Evolutionary conservation across 2,113 vertebrate species (phyloP).

Genomic region (Muscicapa adusta): DNA sequence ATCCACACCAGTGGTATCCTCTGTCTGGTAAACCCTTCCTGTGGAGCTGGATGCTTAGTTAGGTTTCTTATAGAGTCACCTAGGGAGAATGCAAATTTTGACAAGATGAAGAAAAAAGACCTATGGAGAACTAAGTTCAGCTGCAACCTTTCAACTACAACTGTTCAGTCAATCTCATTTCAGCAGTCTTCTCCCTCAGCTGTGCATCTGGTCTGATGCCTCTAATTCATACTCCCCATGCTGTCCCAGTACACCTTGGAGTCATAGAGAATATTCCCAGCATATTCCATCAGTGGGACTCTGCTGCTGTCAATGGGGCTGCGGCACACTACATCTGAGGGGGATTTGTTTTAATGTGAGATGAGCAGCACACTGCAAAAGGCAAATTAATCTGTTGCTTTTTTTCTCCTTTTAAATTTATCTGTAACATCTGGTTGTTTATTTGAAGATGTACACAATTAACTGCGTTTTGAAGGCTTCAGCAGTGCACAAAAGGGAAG

Average conservation of each 20-base stretch:
- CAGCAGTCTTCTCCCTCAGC: neutral
- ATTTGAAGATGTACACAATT: neutral
- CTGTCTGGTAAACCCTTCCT: neutral
- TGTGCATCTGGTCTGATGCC: neutral
- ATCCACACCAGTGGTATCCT: accelerated
- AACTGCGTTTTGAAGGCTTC: neutral
- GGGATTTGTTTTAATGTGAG: neutral
- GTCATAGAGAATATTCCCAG: neutral
- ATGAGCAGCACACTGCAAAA: neutral
- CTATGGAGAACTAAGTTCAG: neutral
- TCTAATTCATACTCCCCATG: neutral
- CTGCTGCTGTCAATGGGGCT: accelerated
- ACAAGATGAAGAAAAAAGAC: neutral
- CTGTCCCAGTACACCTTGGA: neutral
- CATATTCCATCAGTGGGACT: accelerated
- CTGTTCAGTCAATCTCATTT: neutral
- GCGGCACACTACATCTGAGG: neutral
- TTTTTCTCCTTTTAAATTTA: neutral
- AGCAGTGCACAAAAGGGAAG: neutral
- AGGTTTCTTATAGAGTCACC: neutral
- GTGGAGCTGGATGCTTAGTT: neutral
- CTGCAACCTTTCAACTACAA: neutral
- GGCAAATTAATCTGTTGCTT: neutral
- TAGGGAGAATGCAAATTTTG: neutral
- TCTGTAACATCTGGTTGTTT: neutral